phyloP scores from a whole-genome alignment of 2,888 invertebrate genomes.

The Seira sanloemensis region DNA sequence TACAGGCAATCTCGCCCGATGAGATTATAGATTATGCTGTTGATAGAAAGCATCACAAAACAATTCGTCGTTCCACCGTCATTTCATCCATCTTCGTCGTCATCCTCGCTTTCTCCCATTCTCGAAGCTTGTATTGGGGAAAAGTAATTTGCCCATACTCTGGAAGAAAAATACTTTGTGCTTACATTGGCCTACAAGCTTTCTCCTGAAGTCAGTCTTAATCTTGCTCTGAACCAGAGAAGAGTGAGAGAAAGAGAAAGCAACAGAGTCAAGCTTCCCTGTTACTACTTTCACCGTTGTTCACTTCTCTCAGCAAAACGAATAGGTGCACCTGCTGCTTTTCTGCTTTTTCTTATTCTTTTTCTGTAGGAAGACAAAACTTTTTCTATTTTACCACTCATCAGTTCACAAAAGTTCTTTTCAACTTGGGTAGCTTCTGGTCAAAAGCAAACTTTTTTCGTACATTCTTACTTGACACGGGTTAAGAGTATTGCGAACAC shows the following conservation, averaged over 20 bases:
- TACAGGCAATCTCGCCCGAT: neutral
- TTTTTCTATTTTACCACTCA: too few species aligned
- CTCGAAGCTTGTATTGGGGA: neutral
- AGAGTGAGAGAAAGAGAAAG: neutral
- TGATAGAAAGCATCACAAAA: neutral
- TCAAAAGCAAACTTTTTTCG: too few species aligned
- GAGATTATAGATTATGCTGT: too few species aligned
- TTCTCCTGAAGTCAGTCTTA: constrained; percentile 22
- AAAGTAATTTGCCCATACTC: neutral
- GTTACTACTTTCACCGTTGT: neutral
- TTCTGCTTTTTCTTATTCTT: neutral
- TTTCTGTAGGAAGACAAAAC: too few species aligned
- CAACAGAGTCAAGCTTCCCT: neutral
- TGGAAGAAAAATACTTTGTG: constrained; percentile 5
- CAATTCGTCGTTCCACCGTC: neutral
- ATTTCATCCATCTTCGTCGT: neutral
- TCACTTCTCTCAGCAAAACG: neutral
- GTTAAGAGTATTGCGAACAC: too few species aligned
- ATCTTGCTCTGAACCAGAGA: neutral
- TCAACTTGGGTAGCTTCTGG: too few species aligned
- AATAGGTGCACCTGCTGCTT: neutral
- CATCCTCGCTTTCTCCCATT: neutral
- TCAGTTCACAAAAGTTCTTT: too few species aligned
- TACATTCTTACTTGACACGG: too few species aligned
- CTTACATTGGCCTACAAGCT: neutral